phyloP scores from a whole-genome alignment of 2,888 invertebrate genomes.

The Lymantria dispar region DNA sequence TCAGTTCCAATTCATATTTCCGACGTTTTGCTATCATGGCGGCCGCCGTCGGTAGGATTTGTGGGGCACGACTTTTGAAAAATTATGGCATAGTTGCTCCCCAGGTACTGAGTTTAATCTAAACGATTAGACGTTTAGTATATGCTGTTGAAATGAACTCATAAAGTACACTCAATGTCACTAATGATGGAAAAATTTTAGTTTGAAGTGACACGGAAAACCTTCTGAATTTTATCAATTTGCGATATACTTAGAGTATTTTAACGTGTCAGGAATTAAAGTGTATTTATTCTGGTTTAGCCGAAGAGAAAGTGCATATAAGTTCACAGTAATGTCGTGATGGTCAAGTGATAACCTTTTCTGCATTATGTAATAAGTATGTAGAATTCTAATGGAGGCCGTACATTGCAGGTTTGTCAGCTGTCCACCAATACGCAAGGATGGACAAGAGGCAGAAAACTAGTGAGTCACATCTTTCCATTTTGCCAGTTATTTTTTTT shows the following conservation, averaged over 20 bases:
- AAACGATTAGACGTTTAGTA: conserved; percentile 40
- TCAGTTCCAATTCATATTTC: conserved; percentile 52
- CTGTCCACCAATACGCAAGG: conserved; percentile 88
- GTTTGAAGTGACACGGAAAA: conserved; percentile 44
- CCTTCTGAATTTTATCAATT: conserved; percentile 56
- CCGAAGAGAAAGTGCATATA: conserved; percentile 15
- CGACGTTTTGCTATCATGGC: conserved; percentile 89
- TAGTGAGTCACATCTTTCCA: conserved; percentile 81
- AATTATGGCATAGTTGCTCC: conserved; percentile 86
- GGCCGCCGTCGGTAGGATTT: conserved; percentile 93
- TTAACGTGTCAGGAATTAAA: conserved; percentile 32
- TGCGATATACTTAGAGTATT: conserved; percentile 32
- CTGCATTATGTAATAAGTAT: conserved; percentile 78
- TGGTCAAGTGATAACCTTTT: conserved; percentile 72
- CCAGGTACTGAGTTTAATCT: conserved; percentile 83
- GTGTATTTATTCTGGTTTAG: conserved; percentile 30
- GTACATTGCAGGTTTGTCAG: conserved; percentile 85
- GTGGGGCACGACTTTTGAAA: conserved; percentile 92
- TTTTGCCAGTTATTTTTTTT: neutral
- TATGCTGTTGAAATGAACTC: conserved; percentile 33
- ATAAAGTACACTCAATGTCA: conserved; percentile 41
- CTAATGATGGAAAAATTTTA: conserved; percentile 36
- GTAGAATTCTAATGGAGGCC: conserved; percentile 67
- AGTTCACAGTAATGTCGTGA: conserved; percentile 40
- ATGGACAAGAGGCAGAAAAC: conserved; percentile 90